These are phyloP conservation scores for Gorsachius magnificus DNA, from an alignment of 2,797 vertebrate genomes.

Conservation along the genomic window DNA sequence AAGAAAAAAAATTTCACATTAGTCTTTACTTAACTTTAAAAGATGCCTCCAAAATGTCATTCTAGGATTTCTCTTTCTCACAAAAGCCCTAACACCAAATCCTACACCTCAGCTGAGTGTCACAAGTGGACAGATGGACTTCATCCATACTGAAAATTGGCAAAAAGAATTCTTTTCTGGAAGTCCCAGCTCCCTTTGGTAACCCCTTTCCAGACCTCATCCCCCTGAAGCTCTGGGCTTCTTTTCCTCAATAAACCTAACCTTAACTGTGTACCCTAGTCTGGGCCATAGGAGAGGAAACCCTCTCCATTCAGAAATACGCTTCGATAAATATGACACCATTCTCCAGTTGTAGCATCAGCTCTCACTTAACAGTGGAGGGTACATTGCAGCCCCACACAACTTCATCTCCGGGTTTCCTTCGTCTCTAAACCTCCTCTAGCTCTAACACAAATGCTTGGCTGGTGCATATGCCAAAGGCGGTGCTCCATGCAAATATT, in stretches of 20 bases:
- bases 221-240: background rate
- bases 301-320: background rate
- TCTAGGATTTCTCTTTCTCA: background rate
- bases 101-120: background rate
- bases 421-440: background rate
- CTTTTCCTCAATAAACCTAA: background rate
- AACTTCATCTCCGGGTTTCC: background rate
- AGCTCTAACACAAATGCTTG: background rate
- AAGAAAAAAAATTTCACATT: background rate
- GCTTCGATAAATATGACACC: background rate
- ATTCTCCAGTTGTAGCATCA: background rate
- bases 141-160: background rate
- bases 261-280: background rate
- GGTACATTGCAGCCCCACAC: background rate
- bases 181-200: background rate
- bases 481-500: background rate
- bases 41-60: background rate
- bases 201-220: background rate
- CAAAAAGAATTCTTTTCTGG: background rate
- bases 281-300: background rate
- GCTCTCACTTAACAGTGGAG: background rate
- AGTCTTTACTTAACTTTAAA: background rate
- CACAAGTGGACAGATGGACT: background rate
- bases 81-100: background rate
- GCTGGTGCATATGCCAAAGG: background rate